Evolutionary conservation across 2,888 invertebrate genomes (phyloP).

Genomic region (Ellobium chinense): DNA sequence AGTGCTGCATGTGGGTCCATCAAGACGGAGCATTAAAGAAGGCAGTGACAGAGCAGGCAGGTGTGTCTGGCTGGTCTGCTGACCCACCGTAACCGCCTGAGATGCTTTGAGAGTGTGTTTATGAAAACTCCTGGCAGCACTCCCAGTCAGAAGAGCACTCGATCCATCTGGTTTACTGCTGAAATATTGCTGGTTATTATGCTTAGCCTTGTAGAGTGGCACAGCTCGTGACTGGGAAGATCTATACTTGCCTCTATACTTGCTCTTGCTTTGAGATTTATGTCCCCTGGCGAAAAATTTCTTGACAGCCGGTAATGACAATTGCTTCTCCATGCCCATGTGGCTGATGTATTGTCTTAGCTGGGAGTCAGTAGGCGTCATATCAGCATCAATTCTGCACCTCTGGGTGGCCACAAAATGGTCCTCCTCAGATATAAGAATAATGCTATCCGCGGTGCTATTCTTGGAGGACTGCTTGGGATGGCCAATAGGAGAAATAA

Average conservation of each 20-base stretch:
- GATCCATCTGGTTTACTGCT: not conserved
- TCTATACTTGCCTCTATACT: too few relatives aligned
- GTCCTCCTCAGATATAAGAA: not conserved
- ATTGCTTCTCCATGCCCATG: not conserved
- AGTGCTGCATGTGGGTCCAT: not conserved
- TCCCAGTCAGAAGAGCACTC: not conserved
- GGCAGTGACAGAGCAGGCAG: not conserved
- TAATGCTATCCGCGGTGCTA: not conserved
- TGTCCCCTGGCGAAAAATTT: not conserved
- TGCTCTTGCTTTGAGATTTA: not conserved
- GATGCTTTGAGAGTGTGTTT: not conserved
- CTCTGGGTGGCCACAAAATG: not conserved
- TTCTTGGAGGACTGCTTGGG: too few relatives aligned
- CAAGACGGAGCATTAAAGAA: not conserved
- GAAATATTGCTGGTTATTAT: not conserved
- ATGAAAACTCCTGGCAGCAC: not conserved
- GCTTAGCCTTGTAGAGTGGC: too few relatives aligned
- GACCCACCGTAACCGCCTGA: not conserved
- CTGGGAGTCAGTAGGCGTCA: not conserved
- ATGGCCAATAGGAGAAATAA: too few relatives aligned
- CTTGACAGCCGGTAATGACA: not conserved
- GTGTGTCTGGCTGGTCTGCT: not conserved
- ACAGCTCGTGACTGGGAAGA: too few relatives aligned
- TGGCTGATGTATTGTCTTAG: not conserved
- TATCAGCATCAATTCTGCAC: not conserved